These are phyloP conservation scores for Zeus faber DNA, from an alignment of 2,113 vertebrate species.

Conservation along the genomic window DNA sequence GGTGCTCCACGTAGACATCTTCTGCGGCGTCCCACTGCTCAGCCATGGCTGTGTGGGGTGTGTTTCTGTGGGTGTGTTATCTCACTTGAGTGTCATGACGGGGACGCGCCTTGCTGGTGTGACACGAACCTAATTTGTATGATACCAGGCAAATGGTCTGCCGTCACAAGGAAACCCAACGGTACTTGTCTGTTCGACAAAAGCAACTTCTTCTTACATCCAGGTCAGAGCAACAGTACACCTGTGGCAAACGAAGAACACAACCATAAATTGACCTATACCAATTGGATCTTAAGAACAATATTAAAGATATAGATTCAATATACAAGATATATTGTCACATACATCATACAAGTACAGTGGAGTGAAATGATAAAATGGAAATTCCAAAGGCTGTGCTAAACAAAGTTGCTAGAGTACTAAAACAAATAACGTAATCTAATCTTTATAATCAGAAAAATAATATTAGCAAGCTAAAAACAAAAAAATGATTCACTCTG, in stretches of 20 bases:
- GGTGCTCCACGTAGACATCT: constrained; percentile 78
- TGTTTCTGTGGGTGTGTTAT: constrained; percentile 7
- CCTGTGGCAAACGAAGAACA: constrained; percentile 28
- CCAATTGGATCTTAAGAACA: too few relatives aligned
- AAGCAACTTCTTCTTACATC: constrained; percentile 4
- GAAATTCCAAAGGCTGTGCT: too few relatives aligned
- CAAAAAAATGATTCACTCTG: too few relatives aligned
- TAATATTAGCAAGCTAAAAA: too few relatives aligned
- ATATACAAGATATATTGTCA: too few relatives aligned
- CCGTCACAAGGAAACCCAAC: neutral
- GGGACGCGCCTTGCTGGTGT: too few relatives aligned
- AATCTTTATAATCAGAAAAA: too few relatives aligned
- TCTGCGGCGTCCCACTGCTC: constrained; percentile 64
- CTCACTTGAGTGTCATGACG: constrained; percentile 21
- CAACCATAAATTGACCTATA: too few relatives aligned
- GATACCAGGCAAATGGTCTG: neutral
- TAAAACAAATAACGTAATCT: neutral
- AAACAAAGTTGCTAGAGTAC: neutral
- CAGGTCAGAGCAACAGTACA: constrained; percentile 6
- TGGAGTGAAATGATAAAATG: too few relatives aligned
- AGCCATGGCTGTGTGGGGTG: constrained; percentile 48
- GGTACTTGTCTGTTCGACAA: neutral
- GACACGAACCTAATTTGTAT: neutral
- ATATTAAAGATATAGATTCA: too few relatives aligned
- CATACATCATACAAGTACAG: too few relatives aligned